Evolutionary conservation across 2,113 vertebrate genomes (phyloP).

Genomic region (Urocitellus parryii): DNA sequence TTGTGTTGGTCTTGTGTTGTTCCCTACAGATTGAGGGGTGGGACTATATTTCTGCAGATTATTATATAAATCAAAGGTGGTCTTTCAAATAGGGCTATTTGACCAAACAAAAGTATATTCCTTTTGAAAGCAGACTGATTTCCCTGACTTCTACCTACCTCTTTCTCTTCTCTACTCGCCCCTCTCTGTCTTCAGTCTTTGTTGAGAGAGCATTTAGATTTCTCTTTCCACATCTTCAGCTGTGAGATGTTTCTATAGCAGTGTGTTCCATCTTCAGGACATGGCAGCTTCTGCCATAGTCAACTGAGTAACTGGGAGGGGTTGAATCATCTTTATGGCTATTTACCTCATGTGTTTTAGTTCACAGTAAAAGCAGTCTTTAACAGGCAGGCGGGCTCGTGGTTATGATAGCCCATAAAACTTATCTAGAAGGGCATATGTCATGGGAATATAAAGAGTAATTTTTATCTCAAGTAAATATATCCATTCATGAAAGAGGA

Average conservation of each 20-base stretch:
- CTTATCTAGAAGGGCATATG: constrained; percentile 81
- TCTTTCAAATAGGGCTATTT: constrained; percentile 77
- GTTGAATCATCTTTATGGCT: constrained; percentile 72
- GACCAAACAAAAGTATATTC: constrained; percentile 71
- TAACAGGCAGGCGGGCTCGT: neutral
- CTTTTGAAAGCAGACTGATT: constrained; percentile 65
- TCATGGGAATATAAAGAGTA: constrained; percentile 74
- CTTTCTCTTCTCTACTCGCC: constrained; percentile 38
- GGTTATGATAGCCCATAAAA: constrained; percentile 74
- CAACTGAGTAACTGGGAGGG: constrained; percentile 74
- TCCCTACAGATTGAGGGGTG: constrained; percentile 74
- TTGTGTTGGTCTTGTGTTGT: constrained; percentile 73
- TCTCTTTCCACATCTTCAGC: constrained; percentile 63
- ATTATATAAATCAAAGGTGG: constrained; percentile 78
- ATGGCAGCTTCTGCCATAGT: constrained; percentile 58
- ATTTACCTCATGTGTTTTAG: constrained; percentile 77
- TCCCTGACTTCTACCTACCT: constrained; percentile 44
- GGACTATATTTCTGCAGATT: constrained; percentile 73
- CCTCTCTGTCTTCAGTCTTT: constrained; percentile 61
- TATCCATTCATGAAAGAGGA: constrained; percentile 73
- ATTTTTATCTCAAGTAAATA: constrained; percentile 85
- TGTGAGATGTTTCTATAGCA: constrained; percentile 64
- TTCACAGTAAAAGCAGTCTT: constrained; percentile 77
- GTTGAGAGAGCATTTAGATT: constrained; percentile 61
- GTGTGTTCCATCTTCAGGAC: constrained; percentile 73